These are phyloP conservation scores for Malurus melanocephalus DNA, from an alignment of 2,113 vertebrate species.

Conservation along the genomic window DNA sequence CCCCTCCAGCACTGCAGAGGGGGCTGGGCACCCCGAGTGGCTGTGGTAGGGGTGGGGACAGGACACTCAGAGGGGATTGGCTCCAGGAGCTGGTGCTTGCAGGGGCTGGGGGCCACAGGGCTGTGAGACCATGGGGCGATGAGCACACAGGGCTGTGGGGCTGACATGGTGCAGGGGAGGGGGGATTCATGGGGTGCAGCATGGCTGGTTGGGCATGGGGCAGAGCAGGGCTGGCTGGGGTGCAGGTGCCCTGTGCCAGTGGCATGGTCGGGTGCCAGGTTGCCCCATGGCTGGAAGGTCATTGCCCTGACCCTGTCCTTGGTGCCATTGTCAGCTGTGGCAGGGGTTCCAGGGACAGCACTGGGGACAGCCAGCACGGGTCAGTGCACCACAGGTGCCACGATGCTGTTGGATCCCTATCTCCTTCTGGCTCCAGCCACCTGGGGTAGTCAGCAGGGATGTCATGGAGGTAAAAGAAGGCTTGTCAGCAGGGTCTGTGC, in stretches of 20 bases:
- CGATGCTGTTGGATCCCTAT: not conserved
- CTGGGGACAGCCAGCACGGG: not conserved
- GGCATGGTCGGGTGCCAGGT: fast-evolving
- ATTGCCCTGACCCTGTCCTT: not conserved
- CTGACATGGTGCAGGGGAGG: not conserved
- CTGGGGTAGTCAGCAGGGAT: not conserved
- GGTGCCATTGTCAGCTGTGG: not conserved
- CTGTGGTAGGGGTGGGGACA: fast-evolving
- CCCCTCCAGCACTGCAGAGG: not conserved
- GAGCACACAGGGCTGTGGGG: not conserved
- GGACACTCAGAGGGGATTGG: fast-evolving
- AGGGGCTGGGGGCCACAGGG: not conserved
- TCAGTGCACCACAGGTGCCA: fast-evolving
- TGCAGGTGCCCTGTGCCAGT: not conserved
- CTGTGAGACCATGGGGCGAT: fast-evolving
- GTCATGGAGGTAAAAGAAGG: not conserved
- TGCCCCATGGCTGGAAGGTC: not conserved
- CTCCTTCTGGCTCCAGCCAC: not conserved
- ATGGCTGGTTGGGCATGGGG: not conserved
- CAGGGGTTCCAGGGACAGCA: not conserved
- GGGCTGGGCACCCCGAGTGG: fast-evolving
- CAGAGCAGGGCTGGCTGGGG: not conserved
- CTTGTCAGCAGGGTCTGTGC: not conserved
- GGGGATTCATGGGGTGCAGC: fast-evolving
- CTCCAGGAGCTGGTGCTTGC: not conserved